Conservation (phyloP, 2,888 invertebrate species). For the Julus scanicus region DNA sequence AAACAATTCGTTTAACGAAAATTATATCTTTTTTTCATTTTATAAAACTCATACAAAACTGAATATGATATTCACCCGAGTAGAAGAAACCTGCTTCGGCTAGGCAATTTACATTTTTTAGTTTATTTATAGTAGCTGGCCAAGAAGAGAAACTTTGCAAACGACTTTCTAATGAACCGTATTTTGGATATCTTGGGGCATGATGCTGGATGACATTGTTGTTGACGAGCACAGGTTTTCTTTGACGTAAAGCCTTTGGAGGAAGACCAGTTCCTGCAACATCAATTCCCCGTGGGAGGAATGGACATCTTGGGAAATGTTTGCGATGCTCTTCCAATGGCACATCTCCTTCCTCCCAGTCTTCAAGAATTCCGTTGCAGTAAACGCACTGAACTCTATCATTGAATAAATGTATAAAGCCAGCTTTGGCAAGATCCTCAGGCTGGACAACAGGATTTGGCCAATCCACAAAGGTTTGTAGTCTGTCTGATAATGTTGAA, state of each 20-base stretch:
- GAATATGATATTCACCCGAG: neutral
- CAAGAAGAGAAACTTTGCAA: slow-evolving; percentile 78
- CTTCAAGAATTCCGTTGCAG: slow-evolving; percentile 82
- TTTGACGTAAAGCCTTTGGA: neutral
- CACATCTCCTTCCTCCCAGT: slow-evolving; percentile 85
- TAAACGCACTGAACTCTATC: slow-evolving; percentile 86
- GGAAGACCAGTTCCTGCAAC: slow-evolving; percentile 49
- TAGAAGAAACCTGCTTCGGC: slow-evolving; percentile 94
- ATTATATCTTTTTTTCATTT: neutral
- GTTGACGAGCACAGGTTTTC: neutral
- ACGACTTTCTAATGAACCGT: slow-evolving; percentile 77
- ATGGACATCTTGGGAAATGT: slow-evolving; percentile 82
- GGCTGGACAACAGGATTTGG: slow-evolving; percentile 75
- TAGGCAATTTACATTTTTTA: slow-evolving; percentile 80
- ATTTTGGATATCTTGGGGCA: slow-evolving; percentile 76
- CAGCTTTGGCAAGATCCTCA: slow-evolving; percentile 78
- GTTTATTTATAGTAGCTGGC: slow-evolving; percentile 78
- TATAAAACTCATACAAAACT: neutral
- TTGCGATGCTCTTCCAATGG: slow-evolving; percentile 82
- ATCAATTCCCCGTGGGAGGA: slow-evolving; percentile 6
- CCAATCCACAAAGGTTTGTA: slow-evolving; percentile 69
- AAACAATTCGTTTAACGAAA: neutral
- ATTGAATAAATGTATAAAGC: slow-evolving; percentile 82
- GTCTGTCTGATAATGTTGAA: neutral
- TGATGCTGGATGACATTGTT: slow-evolving; percentile 72